Conservation (phyloP, 2,113 vertebrate genomes). For the Heptranchias perlo region DNA sequence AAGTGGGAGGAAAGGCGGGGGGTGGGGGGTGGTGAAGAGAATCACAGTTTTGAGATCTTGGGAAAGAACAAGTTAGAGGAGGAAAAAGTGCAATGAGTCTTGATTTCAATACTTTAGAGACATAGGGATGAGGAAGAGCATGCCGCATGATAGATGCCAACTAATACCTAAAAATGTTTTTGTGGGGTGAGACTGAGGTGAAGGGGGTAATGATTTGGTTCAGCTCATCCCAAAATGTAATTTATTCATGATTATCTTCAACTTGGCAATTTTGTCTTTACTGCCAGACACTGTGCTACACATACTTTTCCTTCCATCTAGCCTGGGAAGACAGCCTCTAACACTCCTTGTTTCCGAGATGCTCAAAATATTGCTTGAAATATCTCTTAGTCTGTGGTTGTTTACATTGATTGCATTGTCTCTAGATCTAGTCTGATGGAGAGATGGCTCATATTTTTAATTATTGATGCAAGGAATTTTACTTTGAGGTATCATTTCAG, state of each 20-base stretch:
- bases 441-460: slow-evolving; percentile 8
- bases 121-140: background rate
- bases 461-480: background rate
- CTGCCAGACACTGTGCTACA: background rate
- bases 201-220: background rate
- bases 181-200: background rate
- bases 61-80: background rate
- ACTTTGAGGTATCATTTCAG: slow-evolving; percentile 23
- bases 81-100: background rate
- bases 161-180: background rate
- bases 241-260: background rate
- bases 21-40: background rate
- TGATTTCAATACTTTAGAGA: background rate
- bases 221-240: background rate
- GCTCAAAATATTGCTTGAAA: background rate
- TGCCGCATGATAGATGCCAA: background rate
- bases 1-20: background rate
- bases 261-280: background rate
- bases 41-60: background rate
- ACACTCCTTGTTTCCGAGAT: background rate
- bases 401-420: background rate
- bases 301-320: background rate
- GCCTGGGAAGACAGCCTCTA: background rate
- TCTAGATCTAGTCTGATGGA: background rate
- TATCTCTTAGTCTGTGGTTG: background rate